Evolutionary conservation across 2,113 vertebrate genomes (phyloP).

Genomic region (Xiphophorus hellerii): DNA sequence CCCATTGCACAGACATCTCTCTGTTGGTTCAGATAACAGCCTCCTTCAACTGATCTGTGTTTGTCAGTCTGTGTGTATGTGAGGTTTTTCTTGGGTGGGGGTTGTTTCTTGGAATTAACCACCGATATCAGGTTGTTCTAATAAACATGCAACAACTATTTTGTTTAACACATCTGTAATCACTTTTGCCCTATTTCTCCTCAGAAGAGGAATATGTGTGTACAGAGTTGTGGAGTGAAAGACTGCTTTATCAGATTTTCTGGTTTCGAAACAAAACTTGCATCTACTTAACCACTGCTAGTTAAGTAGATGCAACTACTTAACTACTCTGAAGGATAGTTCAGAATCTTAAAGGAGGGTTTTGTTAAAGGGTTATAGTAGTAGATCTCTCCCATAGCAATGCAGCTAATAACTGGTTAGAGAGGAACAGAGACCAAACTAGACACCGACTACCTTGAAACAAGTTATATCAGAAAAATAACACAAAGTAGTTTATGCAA

Average conservation of each 20-base stretch:
- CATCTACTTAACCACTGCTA: too few species aligned
- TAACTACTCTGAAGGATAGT: too few species aligned
- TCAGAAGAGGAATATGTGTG: neutral
- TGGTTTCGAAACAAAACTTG: too few species aligned
- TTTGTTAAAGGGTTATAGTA: neutral
- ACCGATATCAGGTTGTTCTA: neutral
- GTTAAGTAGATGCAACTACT: too few species aligned
- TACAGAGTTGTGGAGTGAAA: conserved; percentile 1
- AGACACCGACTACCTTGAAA: too few species aligned
- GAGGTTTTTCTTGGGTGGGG: neutral
- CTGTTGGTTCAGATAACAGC: conserved; percentile 29
- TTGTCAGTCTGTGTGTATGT: neutral
- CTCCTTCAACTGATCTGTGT: conserved; percentile 11
- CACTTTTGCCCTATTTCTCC: neutral
- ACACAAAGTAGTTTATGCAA: too few species aligned
- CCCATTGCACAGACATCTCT: conserved; percentile 18
- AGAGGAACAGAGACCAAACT: too few species aligned
- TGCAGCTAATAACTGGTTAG: too few species aligned
- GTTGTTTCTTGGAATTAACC: neutral
- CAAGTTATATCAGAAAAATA: too few species aligned
- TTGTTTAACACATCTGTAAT: conserved; percentile 13
- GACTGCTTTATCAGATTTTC: conserved; percentile 6
- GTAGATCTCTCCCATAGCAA: too few species aligned
- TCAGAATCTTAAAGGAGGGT: neutral
- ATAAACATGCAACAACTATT: conserved; percentile 6